Evolutionary conservation across 2,888 invertebrate species (phyloP).

Genomic region (Tachina grossa): DNA sequence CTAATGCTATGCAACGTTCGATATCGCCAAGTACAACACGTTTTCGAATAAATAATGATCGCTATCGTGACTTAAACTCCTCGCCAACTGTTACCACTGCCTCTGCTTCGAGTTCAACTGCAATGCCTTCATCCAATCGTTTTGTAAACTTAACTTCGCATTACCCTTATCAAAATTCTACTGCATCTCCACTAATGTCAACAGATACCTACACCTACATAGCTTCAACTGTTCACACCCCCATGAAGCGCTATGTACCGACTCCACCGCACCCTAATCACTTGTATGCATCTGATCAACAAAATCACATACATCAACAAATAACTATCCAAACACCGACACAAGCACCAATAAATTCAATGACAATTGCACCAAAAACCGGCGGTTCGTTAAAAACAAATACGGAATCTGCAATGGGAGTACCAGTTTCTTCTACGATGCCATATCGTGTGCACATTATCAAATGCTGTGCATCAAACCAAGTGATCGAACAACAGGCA

Average conservation of each 20-base stretch:
- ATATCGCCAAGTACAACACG: conserved; percentile 80
- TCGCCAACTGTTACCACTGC: conserved; percentile 64
- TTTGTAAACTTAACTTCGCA: conserved; percentile 75
- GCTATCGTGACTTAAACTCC: conserved; percentile 77
- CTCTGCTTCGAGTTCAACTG: conserved; percentile 39
- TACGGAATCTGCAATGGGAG: conserved; percentile 50
- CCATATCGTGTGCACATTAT: conserved; percentile 79
- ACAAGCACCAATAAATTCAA: conserved; percentile 64
- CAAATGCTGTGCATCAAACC: conserved; percentile 78
- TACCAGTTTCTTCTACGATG: conserved; percentile 72
- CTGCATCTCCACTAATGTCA: conserved; percentile 77
- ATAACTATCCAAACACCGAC: conserved; percentile 51
- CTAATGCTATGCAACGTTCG: conserved; percentile 74
- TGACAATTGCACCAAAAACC: conserved; percentile 69
- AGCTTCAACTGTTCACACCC: conserved; percentile 82
- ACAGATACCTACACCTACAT: conserved; percentile 80
- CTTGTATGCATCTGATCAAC: conserved; percentile 63
- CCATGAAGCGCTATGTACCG: conserved; percentile 82
- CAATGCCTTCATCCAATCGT: conserved; percentile 67
- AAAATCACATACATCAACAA: conserved; percentile 48
- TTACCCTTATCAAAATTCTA: conserved; percentile 74
- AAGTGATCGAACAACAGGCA: conserved; percentile 41
- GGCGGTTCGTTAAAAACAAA: conserved; percentile 25
- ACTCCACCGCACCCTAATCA: conserved; percentile 81
- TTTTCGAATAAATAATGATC: conserved; percentile 78